Conservation (phyloP, 1,140 invertebrate species). For the Zophobas atratus region DNA sequence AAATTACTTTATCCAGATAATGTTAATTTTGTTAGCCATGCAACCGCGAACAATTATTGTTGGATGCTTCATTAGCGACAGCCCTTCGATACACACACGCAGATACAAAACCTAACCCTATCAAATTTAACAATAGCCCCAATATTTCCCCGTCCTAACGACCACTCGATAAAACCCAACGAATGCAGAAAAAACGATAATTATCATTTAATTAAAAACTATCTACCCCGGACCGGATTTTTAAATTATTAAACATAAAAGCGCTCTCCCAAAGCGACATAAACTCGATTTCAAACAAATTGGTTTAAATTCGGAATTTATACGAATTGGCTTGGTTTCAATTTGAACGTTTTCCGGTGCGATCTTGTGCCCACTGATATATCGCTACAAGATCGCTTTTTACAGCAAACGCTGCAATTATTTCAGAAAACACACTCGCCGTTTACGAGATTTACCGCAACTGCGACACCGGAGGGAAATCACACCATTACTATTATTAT, state of each 20-base stretch:
- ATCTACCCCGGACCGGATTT: constrained; percentile 15
- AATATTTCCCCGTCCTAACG: not conserved
- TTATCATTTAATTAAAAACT: constrained; percentile 35
- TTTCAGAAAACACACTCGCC: not conserved
- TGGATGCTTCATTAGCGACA: not conserved
- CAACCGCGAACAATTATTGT: not conserved
- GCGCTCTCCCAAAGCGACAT: constrained; percentile 32
- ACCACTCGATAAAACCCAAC: constrained; percentile 9
- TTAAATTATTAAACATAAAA: constrained; percentile 38
- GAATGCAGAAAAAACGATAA: constrained; percentile 21
- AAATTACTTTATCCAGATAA: not conserved
- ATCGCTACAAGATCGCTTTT: constrained; percentile 35
- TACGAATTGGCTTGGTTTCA: constrained; percentile 5
- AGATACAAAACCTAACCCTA: not conserved
- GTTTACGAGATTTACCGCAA: not conserved
- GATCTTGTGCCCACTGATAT: constrained; percentile 31
- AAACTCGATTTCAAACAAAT: constrained; percentile 39
- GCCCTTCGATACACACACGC: not conserved
- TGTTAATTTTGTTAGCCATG: not conserved
- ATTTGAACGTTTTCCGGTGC: constrained; percentile 3
- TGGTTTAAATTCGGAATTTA: constrained; percentile 30
- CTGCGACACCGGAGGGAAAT: no score
- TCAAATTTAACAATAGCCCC: not conserved
- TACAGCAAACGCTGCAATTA: not conserved
- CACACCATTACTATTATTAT: no score